Percentiles rank a stretch among this genome's conserved stretches.
Conservation (phyloP, 2,113 vertebrate species). For the Agapornis roseicollis region DNA sequence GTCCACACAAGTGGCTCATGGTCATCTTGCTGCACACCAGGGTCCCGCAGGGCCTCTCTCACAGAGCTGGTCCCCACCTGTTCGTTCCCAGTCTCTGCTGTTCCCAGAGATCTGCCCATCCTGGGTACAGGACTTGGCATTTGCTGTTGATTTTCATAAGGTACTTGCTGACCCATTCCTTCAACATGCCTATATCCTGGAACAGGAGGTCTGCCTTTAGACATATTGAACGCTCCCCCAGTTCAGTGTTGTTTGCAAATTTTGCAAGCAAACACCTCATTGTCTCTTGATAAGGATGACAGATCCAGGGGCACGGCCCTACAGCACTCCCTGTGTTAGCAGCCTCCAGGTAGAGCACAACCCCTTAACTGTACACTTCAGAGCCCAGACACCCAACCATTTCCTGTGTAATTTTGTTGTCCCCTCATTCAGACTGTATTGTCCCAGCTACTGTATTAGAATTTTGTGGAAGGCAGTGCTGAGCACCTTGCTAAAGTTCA, state of each 20-base stretch:
- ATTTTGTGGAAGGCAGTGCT: not conserved
- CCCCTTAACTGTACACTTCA: not conserved
- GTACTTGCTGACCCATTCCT: not conserved
- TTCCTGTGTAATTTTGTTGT: not conserved
- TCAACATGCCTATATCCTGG: not conserved
- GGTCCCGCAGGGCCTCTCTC: not conserved
- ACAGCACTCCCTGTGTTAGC: not conserved
- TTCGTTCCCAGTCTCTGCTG: not conserved
- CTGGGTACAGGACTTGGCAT: not conserved
- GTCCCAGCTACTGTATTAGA: not conserved
- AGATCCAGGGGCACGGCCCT: not conserved
- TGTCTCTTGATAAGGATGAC: not conserved
- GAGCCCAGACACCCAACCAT: not conserved
- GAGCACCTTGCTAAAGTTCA: not conserved
- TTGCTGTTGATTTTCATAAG: not conserved
- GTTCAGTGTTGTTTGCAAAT: not conserved
- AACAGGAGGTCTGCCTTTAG: not conserved
- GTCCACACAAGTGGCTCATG: not conserved
- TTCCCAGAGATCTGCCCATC: not conserved
- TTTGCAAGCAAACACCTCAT: not conserved
- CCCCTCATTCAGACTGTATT: not conserved
- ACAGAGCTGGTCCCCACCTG: not conserved
- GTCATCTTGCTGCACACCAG: not conserved
- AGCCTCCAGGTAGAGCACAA: not conserved
- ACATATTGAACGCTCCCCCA: not conserved